phyloP scores from a whole-genome alignment of 2,113 vertebrate genomes.

The Dasypus novemcinctus region DNA sequence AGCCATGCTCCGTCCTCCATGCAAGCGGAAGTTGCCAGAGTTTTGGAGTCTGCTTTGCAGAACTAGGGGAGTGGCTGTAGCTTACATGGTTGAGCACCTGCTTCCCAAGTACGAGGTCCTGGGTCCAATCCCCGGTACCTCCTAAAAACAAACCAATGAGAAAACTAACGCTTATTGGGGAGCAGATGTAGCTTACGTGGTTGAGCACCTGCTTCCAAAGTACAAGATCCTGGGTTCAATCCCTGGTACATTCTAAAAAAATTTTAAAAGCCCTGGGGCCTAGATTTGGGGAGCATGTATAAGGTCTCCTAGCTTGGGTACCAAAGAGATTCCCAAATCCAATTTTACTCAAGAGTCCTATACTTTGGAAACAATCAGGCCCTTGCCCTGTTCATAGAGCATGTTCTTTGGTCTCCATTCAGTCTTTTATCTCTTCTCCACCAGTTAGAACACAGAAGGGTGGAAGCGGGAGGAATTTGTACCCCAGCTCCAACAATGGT shows the following conservation, averaged over 20 bases:
- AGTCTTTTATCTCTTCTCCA: neutral
- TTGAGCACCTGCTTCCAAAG: too few relatives aligned
- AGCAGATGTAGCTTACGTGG: too few relatives aligned
- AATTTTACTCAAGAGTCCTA: accelerated
- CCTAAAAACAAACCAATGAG: too few relatives aligned
- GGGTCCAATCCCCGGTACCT: too few relatives aligned
- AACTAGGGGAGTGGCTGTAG: too few relatives aligned
- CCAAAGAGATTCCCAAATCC: neutral
- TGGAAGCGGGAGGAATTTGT: accelerated
- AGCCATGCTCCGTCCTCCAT: neutral
- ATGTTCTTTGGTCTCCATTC: accelerated
- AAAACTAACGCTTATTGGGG: too few relatives aligned
- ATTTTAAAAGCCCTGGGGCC: neutral
- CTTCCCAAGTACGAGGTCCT: too few relatives aligned
- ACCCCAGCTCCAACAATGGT: accelerated
- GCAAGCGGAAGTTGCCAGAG: accelerated
- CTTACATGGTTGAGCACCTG: too few relatives aligned
- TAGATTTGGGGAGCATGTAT: accelerated
- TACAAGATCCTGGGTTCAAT: too few relatives aligned
- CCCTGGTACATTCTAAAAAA: too few relatives aligned
- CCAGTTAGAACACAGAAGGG: neutral
- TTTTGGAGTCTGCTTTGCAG: neutral
- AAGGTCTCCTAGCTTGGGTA: accelerated
- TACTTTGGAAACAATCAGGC: accelerated
- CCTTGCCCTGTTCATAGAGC: accelerated